Evolutionary conservation across 1,140 invertebrate species (phyloP).

Genomic region (Melitaea cinxia): DNA sequence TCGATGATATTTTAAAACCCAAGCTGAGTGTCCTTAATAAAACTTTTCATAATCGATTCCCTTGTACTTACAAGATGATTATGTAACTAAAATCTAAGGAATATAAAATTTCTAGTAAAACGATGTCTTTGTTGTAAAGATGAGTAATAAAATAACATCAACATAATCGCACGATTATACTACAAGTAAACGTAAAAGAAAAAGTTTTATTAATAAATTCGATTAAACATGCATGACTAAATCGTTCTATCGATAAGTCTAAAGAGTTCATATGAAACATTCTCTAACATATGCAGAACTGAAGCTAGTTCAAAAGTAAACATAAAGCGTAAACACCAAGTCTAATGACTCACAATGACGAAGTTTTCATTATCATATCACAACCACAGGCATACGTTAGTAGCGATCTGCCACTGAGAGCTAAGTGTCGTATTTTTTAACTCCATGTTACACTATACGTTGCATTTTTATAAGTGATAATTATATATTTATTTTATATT

Average conservation of each 20-base stretch:
- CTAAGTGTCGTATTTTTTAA: slow-evolving; percentile 55
- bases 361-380: slow-evolving; percentile 78
- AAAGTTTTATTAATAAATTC: slow-evolving; percentile 11
- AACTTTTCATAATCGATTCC: too few species aligned
- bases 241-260: slow-evolving; percentile 42
- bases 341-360: slow-evolving; percentile 79
- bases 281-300: slow-evolving; percentile 50
- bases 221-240: slow-evolving; percentile 52
- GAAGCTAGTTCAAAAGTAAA: slow-evolving; percentile 64
- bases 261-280: slow-evolving; percentile 57
- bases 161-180: background rate
- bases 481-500: slow-evolving; percentile 36
- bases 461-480: slow-evolving; percentile 33
- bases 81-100: too few species aligned
- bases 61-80: too few species aligned
- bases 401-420: slow-evolving; percentile 62
- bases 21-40: too few species aligned
- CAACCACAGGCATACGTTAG: slow-evolving; percentile 67
- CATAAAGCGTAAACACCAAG: slow-evolving; percentile 74
- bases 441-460: slow-evolving; percentile 31
- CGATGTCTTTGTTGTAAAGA: background rate
- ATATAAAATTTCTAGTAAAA: too few species aligned
- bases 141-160: background rate
- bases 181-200: slow-evolving; percentile 30
- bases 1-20: too few species aligned